These are phyloP conservation scores for Rostratula benghalensis DNA, from an alignment of 2,113 vertebrate genomes.

Conservation along the genomic window DNA sequence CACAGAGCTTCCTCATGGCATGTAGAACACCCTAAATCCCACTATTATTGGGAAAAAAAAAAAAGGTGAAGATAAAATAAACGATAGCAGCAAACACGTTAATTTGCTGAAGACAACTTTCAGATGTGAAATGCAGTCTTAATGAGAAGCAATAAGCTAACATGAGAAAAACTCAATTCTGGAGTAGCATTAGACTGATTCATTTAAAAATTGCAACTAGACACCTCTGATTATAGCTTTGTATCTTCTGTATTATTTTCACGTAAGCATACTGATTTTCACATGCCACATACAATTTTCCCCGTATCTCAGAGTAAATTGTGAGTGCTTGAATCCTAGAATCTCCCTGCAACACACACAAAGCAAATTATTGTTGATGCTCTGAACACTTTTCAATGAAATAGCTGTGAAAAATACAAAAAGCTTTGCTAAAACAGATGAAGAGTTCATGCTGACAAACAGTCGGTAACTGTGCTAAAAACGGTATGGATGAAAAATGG, in stretches of 20 bases:
- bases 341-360: neutral
- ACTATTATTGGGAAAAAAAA: neutral
- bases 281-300: neutral
- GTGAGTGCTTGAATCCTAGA: neutral
- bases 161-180: neutral
- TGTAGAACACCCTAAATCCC: neutral
- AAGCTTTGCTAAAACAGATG: neutral
- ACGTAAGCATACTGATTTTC: slow-evolving; percentile 3
- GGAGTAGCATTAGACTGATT: neutral
- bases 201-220: neutral
- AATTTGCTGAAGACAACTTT: slow-evolving; percentile 39
- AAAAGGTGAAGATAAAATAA: slow-evolving; percentile 8
- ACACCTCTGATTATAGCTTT: neutral
- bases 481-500: slow-evolving; percentile 3
- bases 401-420: slow-evolving; percentile 34
- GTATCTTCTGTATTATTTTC: neutral
- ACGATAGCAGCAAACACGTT: slow-evolving; percentile 1
- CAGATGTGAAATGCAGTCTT: slow-evolving; percentile 11
- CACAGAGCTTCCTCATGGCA: neutral
- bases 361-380: neutral
- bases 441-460: slow-evolving; percentile 26
- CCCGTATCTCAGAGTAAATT: neutral
- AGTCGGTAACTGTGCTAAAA: slow-evolving; percentile 36
- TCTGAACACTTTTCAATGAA: neutral
- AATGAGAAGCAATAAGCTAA: slow-evolving; percentile 2